Conservation (phyloP, 2,888 invertebrate genomes). For the Pegoplata infirma region DNA sequence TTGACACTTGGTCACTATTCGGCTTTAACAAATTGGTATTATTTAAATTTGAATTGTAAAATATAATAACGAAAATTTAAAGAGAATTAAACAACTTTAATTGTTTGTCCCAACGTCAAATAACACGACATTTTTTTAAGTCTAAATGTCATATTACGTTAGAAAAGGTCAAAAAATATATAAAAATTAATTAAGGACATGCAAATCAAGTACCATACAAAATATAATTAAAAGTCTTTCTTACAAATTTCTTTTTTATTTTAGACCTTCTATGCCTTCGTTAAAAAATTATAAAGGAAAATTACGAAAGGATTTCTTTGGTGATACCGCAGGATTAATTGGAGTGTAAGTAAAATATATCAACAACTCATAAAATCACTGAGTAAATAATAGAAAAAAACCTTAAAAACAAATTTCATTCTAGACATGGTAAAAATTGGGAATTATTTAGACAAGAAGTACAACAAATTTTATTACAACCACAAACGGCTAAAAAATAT, state of each 20-base stretch:
- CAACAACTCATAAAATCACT: constrained; percentile 26
- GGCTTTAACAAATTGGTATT: too few species aligned
- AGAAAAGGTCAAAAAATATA: background rate
- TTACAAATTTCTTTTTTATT: background rate
- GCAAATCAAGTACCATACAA: background rate
- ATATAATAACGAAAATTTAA: too few species aligned
- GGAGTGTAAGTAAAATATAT: constrained; percentile 83
- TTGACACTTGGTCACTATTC: too few species aligned
- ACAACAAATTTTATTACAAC: constrained; percentile 89
- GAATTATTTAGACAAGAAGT: constrained; percentile 90
- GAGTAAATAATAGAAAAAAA: too few species aligned
- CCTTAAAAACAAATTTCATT: background rate
- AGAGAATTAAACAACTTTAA: too few species aligned
- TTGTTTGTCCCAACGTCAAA: too few species aligned
- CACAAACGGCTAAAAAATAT: constrained; percentile 87
- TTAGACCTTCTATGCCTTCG: constrained; percentile 84
- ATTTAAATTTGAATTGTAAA: too few species aligned
- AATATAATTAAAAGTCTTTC: background rate
- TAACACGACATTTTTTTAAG: background rate
- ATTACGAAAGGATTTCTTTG: constrained; percentile 84
- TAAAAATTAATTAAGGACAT: background rate
- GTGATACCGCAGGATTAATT: constrained; percentile 85
- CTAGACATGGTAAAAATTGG: constrained; percentile 92
- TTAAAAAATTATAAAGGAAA: constrained; percentile 85
- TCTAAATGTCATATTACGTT: background rate